These are phyloP conservation scores for Phaetusa simplex DNA, from an alignment of 2,113 vertebrate species.

Conservation along the genomic window DNA sequence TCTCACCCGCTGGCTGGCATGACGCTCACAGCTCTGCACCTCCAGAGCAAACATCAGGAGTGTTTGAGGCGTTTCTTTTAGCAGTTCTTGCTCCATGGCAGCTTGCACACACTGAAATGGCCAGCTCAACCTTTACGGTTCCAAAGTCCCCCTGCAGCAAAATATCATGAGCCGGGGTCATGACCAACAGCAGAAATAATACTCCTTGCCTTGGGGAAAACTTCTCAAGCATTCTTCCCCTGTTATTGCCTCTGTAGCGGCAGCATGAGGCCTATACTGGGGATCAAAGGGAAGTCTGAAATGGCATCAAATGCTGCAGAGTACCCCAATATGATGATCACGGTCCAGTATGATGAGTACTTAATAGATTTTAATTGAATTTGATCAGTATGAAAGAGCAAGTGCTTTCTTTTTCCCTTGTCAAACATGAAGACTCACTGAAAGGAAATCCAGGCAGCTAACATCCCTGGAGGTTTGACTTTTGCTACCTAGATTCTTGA, in stretches of 20 bases:
- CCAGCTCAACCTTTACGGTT: not conserved
- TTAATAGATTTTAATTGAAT: not conserved
- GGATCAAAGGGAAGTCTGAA: not conserved
- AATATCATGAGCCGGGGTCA: not conserved
- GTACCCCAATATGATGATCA: not conserved
- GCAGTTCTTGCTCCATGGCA: not conserved
- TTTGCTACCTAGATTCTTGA: not conserved
- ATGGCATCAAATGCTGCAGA: not conserved
- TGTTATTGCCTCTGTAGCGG: not conserved
- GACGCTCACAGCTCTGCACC: not conserved
- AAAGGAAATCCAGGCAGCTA: not conserved
- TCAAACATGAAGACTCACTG: not conserved
- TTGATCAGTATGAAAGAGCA: not conserved
- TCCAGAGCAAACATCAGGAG: not conserved
- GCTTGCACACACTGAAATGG: not conserved
- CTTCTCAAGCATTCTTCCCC: not conserved
- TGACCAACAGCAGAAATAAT: not conserved
- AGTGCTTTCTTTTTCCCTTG: not conserved
- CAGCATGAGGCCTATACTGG: not conserved
- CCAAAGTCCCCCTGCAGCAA: conserved; percentile 24
- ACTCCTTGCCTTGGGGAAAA: not conserved
- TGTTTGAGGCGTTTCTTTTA: not conserved
- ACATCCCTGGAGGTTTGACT: not conserved
- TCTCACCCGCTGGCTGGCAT: not conserved
- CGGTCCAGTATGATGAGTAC: not conserved